A percentile compares a stretch with the other conserved stretches of the same genome.
phyloP scores from a whole-genome alignment of 2,797 vertebrate species.

The Myoxocephalus aenaeus region DNA sequence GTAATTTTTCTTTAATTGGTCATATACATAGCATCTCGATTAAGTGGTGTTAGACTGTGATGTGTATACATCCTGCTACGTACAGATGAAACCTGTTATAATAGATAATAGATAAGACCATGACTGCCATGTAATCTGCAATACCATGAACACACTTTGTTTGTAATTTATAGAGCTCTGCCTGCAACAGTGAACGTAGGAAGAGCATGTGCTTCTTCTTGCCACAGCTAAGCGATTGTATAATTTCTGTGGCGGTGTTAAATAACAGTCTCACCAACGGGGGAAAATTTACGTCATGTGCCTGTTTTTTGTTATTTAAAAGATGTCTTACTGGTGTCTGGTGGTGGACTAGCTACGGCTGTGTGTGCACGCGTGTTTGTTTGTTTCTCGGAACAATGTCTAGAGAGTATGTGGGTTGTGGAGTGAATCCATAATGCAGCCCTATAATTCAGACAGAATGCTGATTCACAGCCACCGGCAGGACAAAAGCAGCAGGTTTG shows the following conservation, averaged over 20 bases:
- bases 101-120: constrained; percentile 2
- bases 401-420: constrained; percentile 59
- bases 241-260: constrained; percentile 35
- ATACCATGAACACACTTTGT: not conserved
- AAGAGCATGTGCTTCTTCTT: constrained; percentile 39
- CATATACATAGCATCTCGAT: not conserved
- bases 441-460: constrained; percentile 69
- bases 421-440: constrained; percentile 70
- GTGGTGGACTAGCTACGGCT: constrained; percentile 23
- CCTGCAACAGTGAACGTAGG: constrained; percentile 33
- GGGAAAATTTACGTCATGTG: constrained; percentile 25
- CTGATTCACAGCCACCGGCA: constrained; percentile 70
- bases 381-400: constrained; percentile 55
- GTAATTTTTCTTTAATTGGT: not conserved
- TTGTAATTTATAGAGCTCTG: constrained; percentile 16
- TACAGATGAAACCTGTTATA: not conserved
- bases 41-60: not conserved
- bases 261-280: constrained; percentile 14
- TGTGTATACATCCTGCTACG: not conserved
- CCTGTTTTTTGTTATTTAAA: constrained; percentile 35
- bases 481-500: constrained; percentile 46
- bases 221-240: constrained; percentile 19
- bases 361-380: constrained; percentile 21
- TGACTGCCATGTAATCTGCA: not conserved
- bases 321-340: constrained; percentile 24